phyloP scores from a whole-genome alignment of 2,797 vertebrate genomes.

The Geotria australis region DNA sequence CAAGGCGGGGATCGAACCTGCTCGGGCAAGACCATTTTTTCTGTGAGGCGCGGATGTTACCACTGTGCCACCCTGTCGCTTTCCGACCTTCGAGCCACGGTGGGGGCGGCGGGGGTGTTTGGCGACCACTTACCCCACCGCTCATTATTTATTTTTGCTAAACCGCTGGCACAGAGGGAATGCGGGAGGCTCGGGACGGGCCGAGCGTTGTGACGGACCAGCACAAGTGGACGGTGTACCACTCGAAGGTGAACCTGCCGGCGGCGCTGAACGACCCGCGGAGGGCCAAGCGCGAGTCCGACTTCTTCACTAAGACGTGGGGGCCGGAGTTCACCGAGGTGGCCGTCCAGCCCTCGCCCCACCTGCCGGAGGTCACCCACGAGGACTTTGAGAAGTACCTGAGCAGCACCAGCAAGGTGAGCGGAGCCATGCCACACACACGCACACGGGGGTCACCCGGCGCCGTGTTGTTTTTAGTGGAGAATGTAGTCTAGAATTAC shows the following conservation, averaged over 20 bases:
- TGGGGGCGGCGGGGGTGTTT: too few species aligned
- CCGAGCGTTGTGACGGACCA: constrained; percentile 73
- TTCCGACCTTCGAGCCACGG: too few species aligned
- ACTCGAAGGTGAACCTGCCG: constrained; percentile 93
- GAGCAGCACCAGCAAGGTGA: constrained; percentile 56
- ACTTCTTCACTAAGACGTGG: constrained; percentile 99
- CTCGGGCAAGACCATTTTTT: too few species aligned
- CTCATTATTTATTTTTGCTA: too few species aligned
- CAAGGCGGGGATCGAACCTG: too few species aligned
- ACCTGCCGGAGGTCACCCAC: constrained; percentile 63
- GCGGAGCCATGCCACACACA: constrained; percentile 1
- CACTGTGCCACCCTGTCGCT: too few species aligned
- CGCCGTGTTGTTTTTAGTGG: too few species aligned
- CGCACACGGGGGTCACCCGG: too few species aligned
- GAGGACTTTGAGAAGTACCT: constrained; percentile 57
- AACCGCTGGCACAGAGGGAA: too few species aligned
- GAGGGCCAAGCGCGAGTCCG: constrained; percentile 77
- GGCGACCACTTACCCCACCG: too few species aligned
- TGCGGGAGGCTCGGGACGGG: constrained; percentile 13
- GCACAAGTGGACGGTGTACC: constrained; percentile 75
- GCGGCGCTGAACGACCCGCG: constrained; percentile 85
- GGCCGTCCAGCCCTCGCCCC: constrained; percentile 61
- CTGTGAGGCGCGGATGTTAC: too few species aligned
- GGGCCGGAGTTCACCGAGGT: constrained; percentile 74
- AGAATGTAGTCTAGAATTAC: too few species aligned